Percentiles rank a stretch among this genome's conserved stretches.
phyloP scores from a whole-genome alignment of 2,797 vertebrate species.

The Enteromius unitaeniatus region DNA sequence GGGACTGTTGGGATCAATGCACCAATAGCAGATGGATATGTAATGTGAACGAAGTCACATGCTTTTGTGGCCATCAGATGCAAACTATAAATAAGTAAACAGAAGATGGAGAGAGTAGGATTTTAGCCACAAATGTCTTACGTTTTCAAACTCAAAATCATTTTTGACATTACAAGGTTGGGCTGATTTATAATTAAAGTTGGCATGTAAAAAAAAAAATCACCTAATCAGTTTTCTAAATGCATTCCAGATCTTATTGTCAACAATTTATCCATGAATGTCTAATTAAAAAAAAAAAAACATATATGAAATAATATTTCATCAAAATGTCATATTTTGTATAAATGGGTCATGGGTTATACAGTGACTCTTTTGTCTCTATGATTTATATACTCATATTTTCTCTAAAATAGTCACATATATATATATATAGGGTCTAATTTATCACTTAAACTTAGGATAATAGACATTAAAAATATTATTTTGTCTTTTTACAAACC shows the following conservation, averaged over 20 bases:
- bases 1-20: neutral
- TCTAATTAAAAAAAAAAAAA: neutral
- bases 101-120: neutral
- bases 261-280: neutral
- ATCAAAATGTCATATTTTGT: neutral
- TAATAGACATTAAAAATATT: too few relatives aligned
- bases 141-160: neutral
- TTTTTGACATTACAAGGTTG: neutral
- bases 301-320: neutral
- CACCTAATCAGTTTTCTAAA: neutral
- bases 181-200: neutral
- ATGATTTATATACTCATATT: too few relatives aligned
- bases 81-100: neutral
- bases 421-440: too few relatives aligned
- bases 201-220: too few relatives aligned
- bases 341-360: neutral
- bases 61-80: constrained; percentile 8
- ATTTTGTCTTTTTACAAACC: too few relatives aligned
- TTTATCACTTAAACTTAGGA: too few relatives aligned
- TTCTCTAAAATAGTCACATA: too few relatives aligned
- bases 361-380: too few relatives aligned
- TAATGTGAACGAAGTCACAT: neutral
- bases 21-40: constrained; percentile 4
- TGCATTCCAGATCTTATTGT: neutral
- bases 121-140: neutral